phyloP scores from a whole-genome alignment of 2,888 invertebrate species.

The Resseliella maxima region DNA sequence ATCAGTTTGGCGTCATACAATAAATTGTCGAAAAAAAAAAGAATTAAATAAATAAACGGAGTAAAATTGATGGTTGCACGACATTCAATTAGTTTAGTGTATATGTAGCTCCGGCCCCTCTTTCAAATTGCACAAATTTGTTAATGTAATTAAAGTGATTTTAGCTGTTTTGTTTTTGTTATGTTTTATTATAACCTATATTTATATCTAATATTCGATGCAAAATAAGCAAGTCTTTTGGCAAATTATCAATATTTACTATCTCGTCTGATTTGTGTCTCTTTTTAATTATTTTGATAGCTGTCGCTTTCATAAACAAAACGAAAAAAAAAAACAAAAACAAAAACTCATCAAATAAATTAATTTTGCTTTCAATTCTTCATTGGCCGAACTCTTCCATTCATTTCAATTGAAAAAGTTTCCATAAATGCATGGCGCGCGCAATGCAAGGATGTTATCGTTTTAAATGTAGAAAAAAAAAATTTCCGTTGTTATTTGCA shows the following conservation, averaged over 20 bases:
- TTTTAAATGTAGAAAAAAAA: neutral
- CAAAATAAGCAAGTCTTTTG: neutral
- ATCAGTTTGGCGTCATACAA: slow-evolving; percentile 36
- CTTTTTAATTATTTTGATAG: neutral
- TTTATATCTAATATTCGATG: neutral
- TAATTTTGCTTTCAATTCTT: neutral
- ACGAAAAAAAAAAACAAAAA: too few species aligned
- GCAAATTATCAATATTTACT: neutral
- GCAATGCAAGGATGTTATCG: neutral
- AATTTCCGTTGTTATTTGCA: neutral
- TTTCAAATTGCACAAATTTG: neutral
- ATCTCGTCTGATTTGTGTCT: neutral
- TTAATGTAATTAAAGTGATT: neutral
- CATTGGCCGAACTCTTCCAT: neutral
- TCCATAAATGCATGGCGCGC: neutral
- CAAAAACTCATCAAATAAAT: too few species aligned
- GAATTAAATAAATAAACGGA: slow-evolving; percentile 12
- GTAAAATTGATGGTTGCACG: slow-evolving; percentile 20
- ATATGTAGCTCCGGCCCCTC: neutral
- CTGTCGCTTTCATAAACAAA: too few species aligned
- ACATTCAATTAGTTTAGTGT: neutral
- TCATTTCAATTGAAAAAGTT: neutral
- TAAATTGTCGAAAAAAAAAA: neutral
- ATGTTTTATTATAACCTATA: neutral
- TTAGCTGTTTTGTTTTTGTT: neutral